Percentiles rank a stretch among this genome's conserved stretches.
These are phyloP conservation scores for Chlorops oryzae DNA, from an alignment of 1,140 invertebrate species.

Conservation along the genomic window DNA sequence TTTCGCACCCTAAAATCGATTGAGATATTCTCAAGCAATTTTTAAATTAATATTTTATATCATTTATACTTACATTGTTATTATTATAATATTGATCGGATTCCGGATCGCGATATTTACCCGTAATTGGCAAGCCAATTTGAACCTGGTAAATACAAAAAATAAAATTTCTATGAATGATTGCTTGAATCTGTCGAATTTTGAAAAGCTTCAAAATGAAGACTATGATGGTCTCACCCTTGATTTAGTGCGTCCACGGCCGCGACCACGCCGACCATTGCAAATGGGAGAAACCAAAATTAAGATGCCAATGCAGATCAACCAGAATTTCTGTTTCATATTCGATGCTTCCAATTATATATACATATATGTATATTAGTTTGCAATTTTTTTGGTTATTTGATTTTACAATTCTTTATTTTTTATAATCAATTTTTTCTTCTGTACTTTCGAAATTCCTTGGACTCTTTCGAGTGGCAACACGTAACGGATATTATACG, in stretches of 20 bases:
- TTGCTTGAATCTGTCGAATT: too few species aligned
- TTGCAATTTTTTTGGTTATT: too few species aligned
- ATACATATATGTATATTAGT: constrained; percentile 3
- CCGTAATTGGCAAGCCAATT: constrained; percentile 77
- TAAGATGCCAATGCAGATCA: constrained; percentile 30
- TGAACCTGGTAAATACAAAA: too few species aligned
- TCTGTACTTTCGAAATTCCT: background rate
- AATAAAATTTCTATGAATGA: too few species aligned
- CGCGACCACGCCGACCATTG: constrained; percentile 55
- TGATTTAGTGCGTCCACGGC: constrained; percentile 63
- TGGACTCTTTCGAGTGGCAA: constrained; percentile 8
- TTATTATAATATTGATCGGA: constrained; percentile 84
- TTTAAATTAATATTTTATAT: too few species aligned
- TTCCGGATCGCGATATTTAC: constrained; percentile 78
- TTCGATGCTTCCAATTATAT: too few species aligned
- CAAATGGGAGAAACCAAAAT: constrained; percentile 36
- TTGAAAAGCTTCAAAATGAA: too few species aligned
- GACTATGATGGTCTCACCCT: constrained; percentile 51
- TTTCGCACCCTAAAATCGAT: constrained; percentile 69
- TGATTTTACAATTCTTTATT: too few species aligned
- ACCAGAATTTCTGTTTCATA: constrained; percentile 37
- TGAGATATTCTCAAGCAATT: constrained; percentile 3
- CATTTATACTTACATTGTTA: constrained; percentile 62
- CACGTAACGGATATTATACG: too few species aligned
- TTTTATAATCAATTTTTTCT: background rate